phyloP scores from a whole-genome alignment of 2,888 invertebrate genomes.

The Nebria brevicollis region DNA sequence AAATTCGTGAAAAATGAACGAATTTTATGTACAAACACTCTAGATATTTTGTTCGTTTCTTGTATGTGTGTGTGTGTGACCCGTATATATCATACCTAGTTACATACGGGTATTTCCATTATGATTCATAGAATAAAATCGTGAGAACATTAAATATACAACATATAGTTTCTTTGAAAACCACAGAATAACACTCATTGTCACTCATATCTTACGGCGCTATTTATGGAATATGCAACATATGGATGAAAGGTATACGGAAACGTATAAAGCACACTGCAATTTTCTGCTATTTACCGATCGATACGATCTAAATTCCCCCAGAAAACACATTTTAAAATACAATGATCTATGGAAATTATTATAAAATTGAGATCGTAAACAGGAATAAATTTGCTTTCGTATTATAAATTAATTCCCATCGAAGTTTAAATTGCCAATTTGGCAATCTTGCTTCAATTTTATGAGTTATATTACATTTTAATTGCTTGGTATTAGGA shows the following conservation, averaged over 20 bases:
- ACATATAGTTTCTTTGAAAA: background rate
- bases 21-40: no score
- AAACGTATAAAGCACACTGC: background rate
- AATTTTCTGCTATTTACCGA: background rate
- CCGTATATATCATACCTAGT: background rate
- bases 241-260: background rate
- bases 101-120: constrained; percentile 1
- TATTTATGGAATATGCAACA: background rate
- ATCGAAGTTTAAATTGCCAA: background rate
- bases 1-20: no score
- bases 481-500: no score
- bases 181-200: background rate
- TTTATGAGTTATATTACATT: no score
- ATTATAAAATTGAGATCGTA: no score
- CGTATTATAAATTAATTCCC: background rate
- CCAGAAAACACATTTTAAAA: no score
- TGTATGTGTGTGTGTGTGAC: background rate
- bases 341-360: no score
- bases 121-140: background rate
- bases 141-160: background rate
- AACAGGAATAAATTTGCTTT: no score
- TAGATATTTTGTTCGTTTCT: background rate
- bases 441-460: background rate
- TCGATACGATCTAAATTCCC: background rate
- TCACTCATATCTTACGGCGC: background rate